Evolutionary conservation across 2,797 vertebrate species (phyloP), one percentile per base, ranked within the genome.

Genomic region (Synaphobranchus kaupii): DNA sequence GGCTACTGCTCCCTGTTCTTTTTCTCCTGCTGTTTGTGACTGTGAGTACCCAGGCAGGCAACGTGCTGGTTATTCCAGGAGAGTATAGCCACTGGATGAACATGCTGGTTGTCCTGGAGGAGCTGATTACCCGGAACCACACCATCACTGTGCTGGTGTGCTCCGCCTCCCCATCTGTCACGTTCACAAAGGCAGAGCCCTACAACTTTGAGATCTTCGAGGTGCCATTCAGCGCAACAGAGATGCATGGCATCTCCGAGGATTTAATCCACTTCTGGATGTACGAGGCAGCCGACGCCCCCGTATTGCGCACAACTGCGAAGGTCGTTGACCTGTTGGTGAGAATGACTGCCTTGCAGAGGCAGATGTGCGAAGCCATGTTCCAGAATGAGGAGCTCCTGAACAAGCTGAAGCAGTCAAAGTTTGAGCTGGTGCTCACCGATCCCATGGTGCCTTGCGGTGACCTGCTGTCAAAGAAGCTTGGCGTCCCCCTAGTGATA

Each of bases 21-120:
- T 68, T 93, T 44, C 63, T 94, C 22, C 89, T 48, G 0, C 0
- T 90, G 0, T 88, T 87, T 60, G 93, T 56, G 58, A 92, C 90
- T 83, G 88, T 54, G 0, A 0, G 10, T 0, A 86, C 82, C 0
- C 92, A 20, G 94, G 89, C 92, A 20, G 94, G 94, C 1, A 95
- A 90, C 12, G 93, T 96, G 84, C 91, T 97, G 56, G 96, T 95
- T 34, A 92, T 96, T 90, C 95, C 96, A 0, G 91, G 92, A 0
- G 94, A 96, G 15, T 92, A 88, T 31, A 97, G 95, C 82, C 96
- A 97, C 28, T 97, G 96, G 95, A 84, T 95, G 86, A 97, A 97
- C 50, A 20, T 96, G 56, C 95, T 93, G 68, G 89, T 20, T 25
- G 78, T 97, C 84, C 87, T 97, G 85, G 94, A 96, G 31, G 91